phyloP scores from a whole-genome alignment of 1,140 invertebrate genomes.

The Drosophila paulistorum region DNA sequence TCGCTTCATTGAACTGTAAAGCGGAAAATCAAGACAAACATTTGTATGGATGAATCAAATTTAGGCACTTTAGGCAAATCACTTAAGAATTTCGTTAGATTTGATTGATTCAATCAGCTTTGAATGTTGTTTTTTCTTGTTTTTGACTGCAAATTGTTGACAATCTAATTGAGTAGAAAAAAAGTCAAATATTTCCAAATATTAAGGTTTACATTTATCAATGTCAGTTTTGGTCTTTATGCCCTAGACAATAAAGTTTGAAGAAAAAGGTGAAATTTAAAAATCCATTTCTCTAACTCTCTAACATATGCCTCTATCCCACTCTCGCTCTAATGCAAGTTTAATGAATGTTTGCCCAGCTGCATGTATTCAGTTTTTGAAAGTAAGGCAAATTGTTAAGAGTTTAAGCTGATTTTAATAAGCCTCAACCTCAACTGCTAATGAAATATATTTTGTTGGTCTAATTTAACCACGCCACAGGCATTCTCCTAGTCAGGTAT shows the following conservation, averaged over 20 bases:
- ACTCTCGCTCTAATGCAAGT: conserved; percentile 40
- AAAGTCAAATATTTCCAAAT: background rate
- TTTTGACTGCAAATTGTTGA: conserved; percentile 58
- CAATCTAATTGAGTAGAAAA: conserved; percentile 76
- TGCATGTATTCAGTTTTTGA: conserved; percentile 1
- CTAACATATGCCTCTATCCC: no score
- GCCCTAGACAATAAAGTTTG: background rate
- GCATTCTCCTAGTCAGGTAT: background rate
- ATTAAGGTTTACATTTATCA: conserved; percentile 56
- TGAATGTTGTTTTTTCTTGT: conserved; percentile 48
- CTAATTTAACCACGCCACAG: background rate
- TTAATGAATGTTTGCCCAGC: conserved; percentile 40
- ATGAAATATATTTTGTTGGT: background rate
- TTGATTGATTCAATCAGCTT: conserved; percentile 56
- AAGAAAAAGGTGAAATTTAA: conserved; percentile 34
- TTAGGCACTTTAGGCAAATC: conserved; percentile 68
- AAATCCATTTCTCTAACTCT: background rate
- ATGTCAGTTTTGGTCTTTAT: conserved; percentile 40
- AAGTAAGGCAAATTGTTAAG: background rate
- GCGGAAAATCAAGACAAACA: conserved; percentile 29
- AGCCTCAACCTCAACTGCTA: background rate
- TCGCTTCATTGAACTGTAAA: conserved; percentile 49
- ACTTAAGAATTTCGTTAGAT: conserved; percentile 32
- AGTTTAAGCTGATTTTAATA: conserved; percentile 18
- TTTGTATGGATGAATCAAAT: conserved; percentile 23